These are phyloP conservation scores for Taeniopygia guttata DNA, from an alignment of 2,797 vertebrate species.

Conservation along the genomic window DNA sequence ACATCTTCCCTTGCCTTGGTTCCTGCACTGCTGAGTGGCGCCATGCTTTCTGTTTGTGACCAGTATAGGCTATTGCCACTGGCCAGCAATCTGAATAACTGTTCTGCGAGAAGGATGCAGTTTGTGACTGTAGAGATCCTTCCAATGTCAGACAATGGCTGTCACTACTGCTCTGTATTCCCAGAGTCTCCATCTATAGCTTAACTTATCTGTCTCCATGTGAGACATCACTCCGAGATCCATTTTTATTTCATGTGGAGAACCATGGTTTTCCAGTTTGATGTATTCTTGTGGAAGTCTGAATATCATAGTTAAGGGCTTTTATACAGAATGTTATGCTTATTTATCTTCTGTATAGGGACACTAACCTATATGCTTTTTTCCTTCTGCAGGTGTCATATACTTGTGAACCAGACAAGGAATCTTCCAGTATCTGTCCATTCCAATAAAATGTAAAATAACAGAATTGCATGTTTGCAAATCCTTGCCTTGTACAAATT, in stretches of 20 bases:
- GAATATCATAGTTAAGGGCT: not conserved
- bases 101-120: not conserved
- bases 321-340: not conserved
- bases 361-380: not conserved
- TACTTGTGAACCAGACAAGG: not conserved
- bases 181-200: not conserved
- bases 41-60: not conserved
- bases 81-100: not conserved
- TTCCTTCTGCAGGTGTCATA: not conserved
- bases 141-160: not conserved
- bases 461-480: not conserved
- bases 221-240: not conserved
- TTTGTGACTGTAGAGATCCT: not conserved
- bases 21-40: not conserved
- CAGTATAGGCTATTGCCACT: not conserved
- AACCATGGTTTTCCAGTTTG: not conserved
- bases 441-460: not conserved
- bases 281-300: not conserved
- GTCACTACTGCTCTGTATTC: not conserved
- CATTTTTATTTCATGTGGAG: not conserved
- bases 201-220: accelerated
- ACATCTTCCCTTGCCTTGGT: accelerated
- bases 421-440: not conserved
- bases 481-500: not conserved
- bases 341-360: not conserved